A percentile compares a stretch with the other conserved stretches of the same genome.
Evolutionary conservation across 2,797 vertebrate species (phyloP).

Genomic region (Rhinophrynus dorsalis): DNA sequence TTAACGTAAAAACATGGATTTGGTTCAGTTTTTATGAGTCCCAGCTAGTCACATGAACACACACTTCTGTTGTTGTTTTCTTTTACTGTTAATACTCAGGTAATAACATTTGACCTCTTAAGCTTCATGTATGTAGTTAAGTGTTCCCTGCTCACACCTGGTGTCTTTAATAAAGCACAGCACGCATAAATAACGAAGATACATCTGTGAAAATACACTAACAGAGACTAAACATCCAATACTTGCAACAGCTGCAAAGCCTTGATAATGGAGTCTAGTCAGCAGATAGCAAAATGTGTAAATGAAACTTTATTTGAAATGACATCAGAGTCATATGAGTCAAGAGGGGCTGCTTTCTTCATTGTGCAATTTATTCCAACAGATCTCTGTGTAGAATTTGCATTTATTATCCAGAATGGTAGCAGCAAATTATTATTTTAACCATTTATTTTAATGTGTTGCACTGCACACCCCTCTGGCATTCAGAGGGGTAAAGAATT

Average conservation of each 20-base stretch:
- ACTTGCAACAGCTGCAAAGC: neutral
- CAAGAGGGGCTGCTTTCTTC: too few relatives aligned
- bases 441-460: too few relatives aligned
- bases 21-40: constrained; percentile 6
- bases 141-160: constrained; percentile 64
- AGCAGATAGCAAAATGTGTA: neutral
- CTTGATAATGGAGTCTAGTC: neutral
- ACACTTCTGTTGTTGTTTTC: constrained; percentile 53
- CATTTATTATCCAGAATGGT: too few relatives aligned
- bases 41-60: constrained; percentile 49
- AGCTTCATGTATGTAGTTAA: constrained; percentile 56
- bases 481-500: too few relatives aligned
- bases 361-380: too few relatives aligned
- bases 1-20: constrained; percentile 7
- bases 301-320: neutral
- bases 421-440: too few relatives aligned
- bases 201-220: constrained; percentile 68
- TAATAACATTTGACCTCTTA: constrained; percentile 57
- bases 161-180: constrained; percentile 62
- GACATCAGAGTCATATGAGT: too few relatives aligned
- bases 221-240: constrained; percentile 26
- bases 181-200: constrained; percentile 76
- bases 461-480: too few relatives aligned
- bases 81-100: constrained; percentile 57
- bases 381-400: too few relatives aligned